These are phyloP conservation scores for Macrotrachela quadricornifera DNA, from an alignment of 1,140 invertebrate genomes.

Conservation along the genomic window DNA sequence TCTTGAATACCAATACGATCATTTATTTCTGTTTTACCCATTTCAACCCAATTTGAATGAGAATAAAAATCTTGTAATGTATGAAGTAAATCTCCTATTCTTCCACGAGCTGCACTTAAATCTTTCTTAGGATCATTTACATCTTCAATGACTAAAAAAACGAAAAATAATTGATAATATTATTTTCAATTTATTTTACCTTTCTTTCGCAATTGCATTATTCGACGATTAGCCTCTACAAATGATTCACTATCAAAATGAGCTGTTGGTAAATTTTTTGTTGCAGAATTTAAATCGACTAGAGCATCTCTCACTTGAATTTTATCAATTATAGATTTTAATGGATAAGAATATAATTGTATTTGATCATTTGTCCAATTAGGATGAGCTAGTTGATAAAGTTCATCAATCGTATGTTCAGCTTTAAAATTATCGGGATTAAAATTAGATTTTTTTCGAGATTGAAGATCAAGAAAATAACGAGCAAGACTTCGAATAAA, in stretches of 20 bases:
- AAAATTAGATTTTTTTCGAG: background rate
- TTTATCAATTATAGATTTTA: background rate
- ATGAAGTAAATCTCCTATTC: background rate
- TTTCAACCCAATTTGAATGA: slow-evolving; percentile 9
- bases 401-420: background rate
- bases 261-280: background rate
- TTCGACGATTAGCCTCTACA: background rate
- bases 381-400: background rate
- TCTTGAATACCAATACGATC: background rate
- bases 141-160: too few relatives aligned
- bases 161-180: too few relatives aligned
- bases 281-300: background rate
- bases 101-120: background rate
- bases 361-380: background rate
- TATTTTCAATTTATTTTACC: too few relatives aligned
- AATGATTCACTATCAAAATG: background rate
- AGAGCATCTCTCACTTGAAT: background rate
- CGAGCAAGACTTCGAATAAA: background rate
- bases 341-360: slow-evolving; percentile 2
- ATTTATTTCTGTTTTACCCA: slow-evolving; percentile 1
- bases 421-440: background rate
- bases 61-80: slow-evolving; percentile 9
- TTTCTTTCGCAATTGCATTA: background rate
- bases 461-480: background rate
- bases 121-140: too few relatives aligned